A percentile compares a stretch with the other conserved stretches of the same genome.
phyloP scores from a whole-genome alignment of 1,140 invertebrate species.

The Pararge aegeria region DNA sequence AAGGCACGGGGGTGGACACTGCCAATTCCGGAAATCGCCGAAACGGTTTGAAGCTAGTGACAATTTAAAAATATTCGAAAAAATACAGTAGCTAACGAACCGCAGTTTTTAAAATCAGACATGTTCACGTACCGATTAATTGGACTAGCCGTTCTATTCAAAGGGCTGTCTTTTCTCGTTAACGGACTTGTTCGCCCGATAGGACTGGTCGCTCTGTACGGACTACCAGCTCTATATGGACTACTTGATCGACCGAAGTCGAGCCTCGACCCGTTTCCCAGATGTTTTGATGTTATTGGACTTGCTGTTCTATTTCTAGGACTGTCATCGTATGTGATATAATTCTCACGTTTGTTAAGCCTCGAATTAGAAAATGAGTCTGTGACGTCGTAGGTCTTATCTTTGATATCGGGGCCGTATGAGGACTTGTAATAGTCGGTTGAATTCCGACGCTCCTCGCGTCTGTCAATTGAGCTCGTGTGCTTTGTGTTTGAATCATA shows the following conservation, averaged over 20 bases:
- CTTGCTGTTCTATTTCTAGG: constrained; percentile 70
- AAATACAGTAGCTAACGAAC: not conserved
- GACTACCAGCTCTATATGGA: constrained; percentile 67
- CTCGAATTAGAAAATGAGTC: constrained; percentile 67
- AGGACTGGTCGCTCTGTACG: constrained; percentile 63
- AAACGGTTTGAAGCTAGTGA: not conserved
- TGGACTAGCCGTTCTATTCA: constrained; percentile 73
- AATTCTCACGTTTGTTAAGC: constrained; percentile 44
- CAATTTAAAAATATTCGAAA: not conserved
- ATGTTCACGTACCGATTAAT: constrained; percentile 65
- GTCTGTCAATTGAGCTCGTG: constrained; percentile 58
- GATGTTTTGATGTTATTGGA: constrained; percentile 74
- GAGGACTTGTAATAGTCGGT: constrained; percentile 70
- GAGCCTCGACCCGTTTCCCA: constrained; percentile 64
- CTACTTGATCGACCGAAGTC: constrained; percentile 67
- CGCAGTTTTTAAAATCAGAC: not conserved
- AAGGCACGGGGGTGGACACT: too few species aligned
- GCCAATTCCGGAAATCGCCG: too few species aligned
- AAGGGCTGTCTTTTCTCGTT: constrained; percentile 64
- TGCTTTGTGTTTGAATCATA: constrained; percentile 62
- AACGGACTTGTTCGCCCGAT: constrained; percentile 67
- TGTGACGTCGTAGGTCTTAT: constrained; percentile 67
- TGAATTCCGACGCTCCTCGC: constrained; percentile 65
- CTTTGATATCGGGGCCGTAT: constrained; percentile 61
- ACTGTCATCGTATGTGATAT: constrained; percentile 66